Percentiles rank a stretch among this genome's conserved stretches.
Conservation (phyloP, 2,113 vertebrate species). For the Merops nubicus region DNA sequence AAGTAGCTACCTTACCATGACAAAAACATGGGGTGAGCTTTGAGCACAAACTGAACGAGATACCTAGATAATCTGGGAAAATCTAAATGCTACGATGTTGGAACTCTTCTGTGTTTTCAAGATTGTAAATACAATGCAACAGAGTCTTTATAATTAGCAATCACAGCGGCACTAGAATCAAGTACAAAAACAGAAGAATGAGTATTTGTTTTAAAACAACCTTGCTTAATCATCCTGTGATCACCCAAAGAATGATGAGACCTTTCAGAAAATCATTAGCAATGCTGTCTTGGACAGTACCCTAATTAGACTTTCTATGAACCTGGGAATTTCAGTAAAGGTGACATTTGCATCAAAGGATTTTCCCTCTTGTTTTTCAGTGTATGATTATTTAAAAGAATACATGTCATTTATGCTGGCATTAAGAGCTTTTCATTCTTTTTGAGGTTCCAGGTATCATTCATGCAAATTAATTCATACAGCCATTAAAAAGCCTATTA, state of each 20-base stretch:
- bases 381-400: constrained; percentile 40
- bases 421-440: constrained; percentile 43
- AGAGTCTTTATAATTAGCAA: constrained; percentile 18
- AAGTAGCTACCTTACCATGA: not conserved
- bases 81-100: not conserved
- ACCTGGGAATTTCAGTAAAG: constrained; percentile 59
- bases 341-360: constrained; percentile 58
- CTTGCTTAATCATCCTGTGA: constrained; percentile 49
- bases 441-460: constrained; percentile 21
- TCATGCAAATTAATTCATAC: constrained; percentile 53
- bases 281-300: constrained; percentile 11
- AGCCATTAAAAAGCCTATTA: constrained; percentile 31
- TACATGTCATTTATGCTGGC: constrained; percentile 3
- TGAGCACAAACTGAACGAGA: not conserved
- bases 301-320: constrained; percentile 52
- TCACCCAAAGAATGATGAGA: constrained; percentile 38
- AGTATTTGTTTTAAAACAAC: constrained; percentile 61
- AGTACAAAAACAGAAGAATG: constrained; percentile 13
- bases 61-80: not conserved
- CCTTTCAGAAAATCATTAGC: constrained; percentile 63
- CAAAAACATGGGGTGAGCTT: not conserved
- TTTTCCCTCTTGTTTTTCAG: constrained; percentile 54
- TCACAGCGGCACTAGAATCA: constrained; percentile 12
- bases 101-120: not conserved
- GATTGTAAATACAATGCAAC: constrained; percentile 36